A percentile compares a stretch with the other conserved stretches of the same genome.
Conservation (phyloP, 2,888 invertebrate genomes). For the Drosophila cognata region DNA sequence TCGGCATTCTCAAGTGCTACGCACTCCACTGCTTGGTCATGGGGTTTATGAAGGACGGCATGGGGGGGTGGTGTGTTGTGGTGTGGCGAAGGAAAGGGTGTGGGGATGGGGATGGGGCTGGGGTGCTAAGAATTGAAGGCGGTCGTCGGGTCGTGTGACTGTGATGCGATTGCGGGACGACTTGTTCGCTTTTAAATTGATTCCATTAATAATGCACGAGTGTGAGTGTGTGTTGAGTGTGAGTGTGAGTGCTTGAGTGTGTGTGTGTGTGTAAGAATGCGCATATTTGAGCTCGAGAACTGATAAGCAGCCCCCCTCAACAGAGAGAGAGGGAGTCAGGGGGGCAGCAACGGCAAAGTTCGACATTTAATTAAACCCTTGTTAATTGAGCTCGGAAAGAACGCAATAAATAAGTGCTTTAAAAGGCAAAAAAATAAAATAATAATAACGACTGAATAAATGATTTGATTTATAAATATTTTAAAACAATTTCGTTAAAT, state of each 20-base stretch:
- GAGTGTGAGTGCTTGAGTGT: background rate
- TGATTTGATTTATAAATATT: conserved; percentile 26
- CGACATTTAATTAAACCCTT: conserved; percentile 50
- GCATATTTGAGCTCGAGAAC: conserved; percentile 28
- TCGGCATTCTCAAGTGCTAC: conserved; percentile 10
- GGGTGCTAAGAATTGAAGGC: conserved; percentile 31
- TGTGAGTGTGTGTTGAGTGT: conserved; percentile 10
- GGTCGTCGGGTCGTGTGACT: conserved; percentile 65
- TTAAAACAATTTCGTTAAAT: conserved; percentile 22
- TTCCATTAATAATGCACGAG: conserved; percentile 55
- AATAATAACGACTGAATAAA: background rate
- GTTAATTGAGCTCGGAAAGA: conserved; percentile 40
- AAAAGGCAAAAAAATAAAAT: background rate
- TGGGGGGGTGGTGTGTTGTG: background rate
- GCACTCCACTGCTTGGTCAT: conserved; percentile 9
- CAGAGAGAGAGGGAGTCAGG: background rate
- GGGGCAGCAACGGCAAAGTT: conserved; percentile 16
- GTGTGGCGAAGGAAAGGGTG: background rate
- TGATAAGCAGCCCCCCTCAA: conserved; percentile 39
- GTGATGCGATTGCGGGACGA: conserved; percentile 59
- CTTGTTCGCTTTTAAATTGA: conserved; percentile 63
- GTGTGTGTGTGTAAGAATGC: conserved; percentile 18
- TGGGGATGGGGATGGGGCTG: background rate
- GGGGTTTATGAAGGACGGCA: conserved; percentile 4
- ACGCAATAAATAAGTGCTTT: conserved; percentile 27